Percentiles rank a stretch among this genome's conserved stretches.
phyloP scores from a whole-genome alignment of 2,797 vertebrate species.

The Amniataba percoides region DNA sequence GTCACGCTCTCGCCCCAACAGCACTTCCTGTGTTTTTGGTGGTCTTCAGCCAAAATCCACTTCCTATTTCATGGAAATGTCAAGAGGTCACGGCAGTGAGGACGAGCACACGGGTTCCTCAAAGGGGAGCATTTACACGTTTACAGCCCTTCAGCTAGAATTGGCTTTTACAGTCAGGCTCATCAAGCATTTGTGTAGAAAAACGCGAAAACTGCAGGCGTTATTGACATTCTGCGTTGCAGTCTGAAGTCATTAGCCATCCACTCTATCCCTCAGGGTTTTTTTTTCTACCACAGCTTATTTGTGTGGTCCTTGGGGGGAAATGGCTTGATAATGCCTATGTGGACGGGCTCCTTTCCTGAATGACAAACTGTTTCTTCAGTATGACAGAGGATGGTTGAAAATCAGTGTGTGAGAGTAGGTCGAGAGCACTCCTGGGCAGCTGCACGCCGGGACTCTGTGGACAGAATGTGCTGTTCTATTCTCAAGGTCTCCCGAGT shows the following conservation, averaged over 20 bases:
- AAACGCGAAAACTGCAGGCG: slow-evolving; percentile 34
- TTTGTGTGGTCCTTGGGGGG: slow-evolving; percentile 44
- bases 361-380: slow-evolving; percentile 41
- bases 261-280: slow-evolving; percentile 30
- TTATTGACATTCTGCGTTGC: slow-evolving; percentile 36
- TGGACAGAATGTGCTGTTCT: slow-evolving; percentile 52
- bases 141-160: slow-evolving; percentile 30
- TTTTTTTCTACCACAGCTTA: slow-evolving; percentile 17
- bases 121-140: slow-evolving; percentile 16
- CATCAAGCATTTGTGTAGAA: slow-evolving; percentile 29
- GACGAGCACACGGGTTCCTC: slow-evolving; percentile 42
- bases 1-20: slow-evolving; percentile 25
- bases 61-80: slow-evolving; percentile 48
- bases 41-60: slow-evolving; percentile 60
- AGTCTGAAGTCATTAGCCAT: slow-evolving; percentile 47
- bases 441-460: slow-evolving; percentile 42
- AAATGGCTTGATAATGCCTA: slow-evolving; percentile 39
- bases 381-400: slow-evolving; percentile 33
- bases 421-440: slow-evolving; percentile 43
- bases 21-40: slow-evolving; percentile 66
- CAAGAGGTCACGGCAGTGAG: slow-evolving; percentile 16
- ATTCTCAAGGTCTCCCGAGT: slow-evolving; percentile 59
- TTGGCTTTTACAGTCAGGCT: slow-evolving; percentile 32
- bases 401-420: slow-evolving; percentile 42
- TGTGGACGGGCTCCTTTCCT: slow-evolving; percentile 25